phyloP scores from a whole-genome alignment of 2,797 vertebrate species.

The Enteromius trimaculatus region DNA sequence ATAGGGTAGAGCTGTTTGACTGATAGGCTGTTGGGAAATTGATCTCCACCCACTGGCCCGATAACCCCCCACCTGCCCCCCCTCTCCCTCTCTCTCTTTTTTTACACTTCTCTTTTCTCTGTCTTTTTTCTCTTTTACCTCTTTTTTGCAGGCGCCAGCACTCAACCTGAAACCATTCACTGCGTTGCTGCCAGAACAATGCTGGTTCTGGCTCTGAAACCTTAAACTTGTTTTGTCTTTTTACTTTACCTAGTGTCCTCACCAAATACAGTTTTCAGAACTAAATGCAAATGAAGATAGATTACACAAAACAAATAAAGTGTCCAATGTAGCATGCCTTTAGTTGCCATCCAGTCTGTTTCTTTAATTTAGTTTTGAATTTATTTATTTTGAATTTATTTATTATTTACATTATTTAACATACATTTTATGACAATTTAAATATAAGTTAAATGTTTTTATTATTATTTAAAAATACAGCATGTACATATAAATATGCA shows the following conservation, averaged over 20 bases:
- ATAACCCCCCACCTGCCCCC: slow-evolving; percentile 59
- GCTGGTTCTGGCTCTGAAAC: not conserved
- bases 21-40: slow-evolving; percentile 76
- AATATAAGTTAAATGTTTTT: not conserved
- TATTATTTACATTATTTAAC: not conserved
- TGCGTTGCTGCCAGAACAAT: not conserved
- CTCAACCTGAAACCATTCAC: not conserved
- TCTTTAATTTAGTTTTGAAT: not conserved
- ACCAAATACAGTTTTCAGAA: not conserved
- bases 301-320: not conserved
- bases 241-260: not conserved
- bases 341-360: not conserved
- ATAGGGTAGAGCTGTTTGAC: slow-evolving; percentile 76
- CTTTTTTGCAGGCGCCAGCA: not conserved
- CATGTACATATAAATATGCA: not conserved
- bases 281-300: not conserved
- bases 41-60: slow-evolving; percentile 72
- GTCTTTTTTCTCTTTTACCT: slow-evolving; percentile 42
- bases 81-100: not conserved
- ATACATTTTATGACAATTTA: not conserved
- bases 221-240: not conserved
- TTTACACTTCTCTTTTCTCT: slow-evolving; percentile 1
- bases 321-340: not conserved
- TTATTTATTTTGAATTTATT: not conserved
- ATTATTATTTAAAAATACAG: not conserved